Evolutionary conservation across 2,113 vertebrate genomes (phyloP).

Genomic region (Brachirus orientalis): DNA sequence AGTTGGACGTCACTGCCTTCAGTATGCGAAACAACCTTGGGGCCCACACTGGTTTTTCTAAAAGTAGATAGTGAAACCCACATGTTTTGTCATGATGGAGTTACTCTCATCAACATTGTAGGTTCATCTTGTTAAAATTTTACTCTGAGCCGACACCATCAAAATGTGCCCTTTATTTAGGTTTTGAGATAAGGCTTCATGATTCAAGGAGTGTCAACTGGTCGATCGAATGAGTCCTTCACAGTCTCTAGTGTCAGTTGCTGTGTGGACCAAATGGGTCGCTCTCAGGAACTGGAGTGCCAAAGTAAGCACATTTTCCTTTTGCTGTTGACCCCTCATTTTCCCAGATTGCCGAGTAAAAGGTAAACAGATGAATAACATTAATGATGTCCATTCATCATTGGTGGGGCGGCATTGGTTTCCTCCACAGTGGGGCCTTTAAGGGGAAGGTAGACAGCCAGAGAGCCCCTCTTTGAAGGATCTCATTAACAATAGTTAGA

Average conservation of each 20-base stretch:
- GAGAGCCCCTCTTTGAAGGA: constrained; percentile 56
- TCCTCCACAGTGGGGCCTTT: constrained; percentile 67
- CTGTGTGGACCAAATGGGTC: constrained; percentile 53
- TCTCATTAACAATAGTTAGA: constrained; percentile 60
- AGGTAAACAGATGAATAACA: constrained; percentile 80
- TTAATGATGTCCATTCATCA: constrained; percentile 84
- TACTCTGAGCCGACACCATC: neutral
- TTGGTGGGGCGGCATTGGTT: constrained; percentile 66
- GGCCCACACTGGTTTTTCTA: constrained; percentile 13
- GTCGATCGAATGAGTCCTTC: constrained; percentile 7
- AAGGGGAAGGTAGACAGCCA: constrained; percentile 49
- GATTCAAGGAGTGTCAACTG: constrained; percentile 17
- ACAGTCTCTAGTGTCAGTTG: constrained; percentile 33
- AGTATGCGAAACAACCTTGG: constrained; percentile 21
- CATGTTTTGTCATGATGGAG: neutral
- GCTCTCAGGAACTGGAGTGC: constrained; percentile 59
- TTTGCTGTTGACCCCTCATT: constrained; percentile 72
- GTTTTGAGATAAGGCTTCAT: neutral
- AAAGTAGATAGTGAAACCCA: constrained; percentile 13
- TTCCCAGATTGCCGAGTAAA: constrained; percentile 74
- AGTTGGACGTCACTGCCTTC: constrained; percentile 47
- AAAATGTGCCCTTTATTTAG: neutral
- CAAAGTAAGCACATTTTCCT: constrained; percentile 69
- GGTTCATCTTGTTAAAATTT: neutral
- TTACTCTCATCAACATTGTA: constrained; percentile 10